phyloP scores from a whole-genome alignment of 2,888 invertebrate species.

The Pyralis farinalis region DNA sequence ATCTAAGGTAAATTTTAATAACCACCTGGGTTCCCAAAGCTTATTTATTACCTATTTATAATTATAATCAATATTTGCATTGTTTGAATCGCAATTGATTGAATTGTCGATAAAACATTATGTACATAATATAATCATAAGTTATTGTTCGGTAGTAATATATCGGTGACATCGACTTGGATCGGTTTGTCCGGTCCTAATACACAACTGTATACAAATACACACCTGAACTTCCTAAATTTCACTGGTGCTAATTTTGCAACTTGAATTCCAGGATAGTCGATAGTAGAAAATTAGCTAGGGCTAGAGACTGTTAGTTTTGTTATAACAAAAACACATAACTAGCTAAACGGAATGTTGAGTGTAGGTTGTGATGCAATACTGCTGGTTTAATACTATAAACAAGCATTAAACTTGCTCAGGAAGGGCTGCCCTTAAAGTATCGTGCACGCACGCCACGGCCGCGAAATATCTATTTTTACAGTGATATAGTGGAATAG shows the following conservation, averaged over 20 bases:
- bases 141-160: conserved; percentile 29
- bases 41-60: conserved; percentile 4
- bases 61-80: conserved; percentile 7
- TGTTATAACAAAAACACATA: conserved; percentile 4
- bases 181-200: conserved; percentile 25
- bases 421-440: background rate
- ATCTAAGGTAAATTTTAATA: conserved; percentile 18
- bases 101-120: conserved; percentile 1
- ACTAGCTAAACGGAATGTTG: conserved; percentile 1
- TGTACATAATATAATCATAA: conserved; percentile 20
- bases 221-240: conserved; percentile 39
- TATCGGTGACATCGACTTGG: conserved; percentile 50
- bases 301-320: conserved; percentile 9
- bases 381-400: conserved; percentile 3
- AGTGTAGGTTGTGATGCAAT: conserved; percentile 6
- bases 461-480: too few species aligned
- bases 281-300: conserved; percentile 7
- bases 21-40: conserved; percentile 11
- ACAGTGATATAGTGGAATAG: too few species aligned
- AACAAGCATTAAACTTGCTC: conserved; percentile 1
- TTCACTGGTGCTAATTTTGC: conserved; percentile 65
- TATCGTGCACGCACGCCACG: background rate
- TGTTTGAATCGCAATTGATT: conserved; percentile 7
- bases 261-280: conserved; percentile 27
- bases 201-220: conserved; percentile 23